Conservation (phyloP, 1,140 invertebrate species). For the Drosophila ananassae region DNA sequence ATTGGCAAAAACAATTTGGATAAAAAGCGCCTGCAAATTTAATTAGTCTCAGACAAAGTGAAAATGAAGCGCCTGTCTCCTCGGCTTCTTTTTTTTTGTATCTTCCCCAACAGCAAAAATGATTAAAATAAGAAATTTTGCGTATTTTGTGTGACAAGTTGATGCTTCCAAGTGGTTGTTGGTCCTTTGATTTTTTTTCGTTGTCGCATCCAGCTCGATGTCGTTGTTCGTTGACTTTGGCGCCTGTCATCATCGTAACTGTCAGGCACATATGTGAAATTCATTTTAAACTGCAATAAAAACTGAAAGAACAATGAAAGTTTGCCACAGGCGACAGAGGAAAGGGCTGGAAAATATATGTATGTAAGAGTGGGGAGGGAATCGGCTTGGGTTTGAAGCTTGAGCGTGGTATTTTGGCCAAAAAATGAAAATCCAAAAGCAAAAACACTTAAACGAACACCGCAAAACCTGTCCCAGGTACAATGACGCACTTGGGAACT, state of each 20-base stretch:
- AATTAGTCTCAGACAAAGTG: slow-evolving; percentile 74
- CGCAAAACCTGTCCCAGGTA: slow-evolving; percentile 30
- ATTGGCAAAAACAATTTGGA: slow-evolving; percentile 61
- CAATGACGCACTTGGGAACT: slow-evolving; percentile 65
- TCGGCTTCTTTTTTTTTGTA: neutral
- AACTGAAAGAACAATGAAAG: slow-evolving; percentile 64
- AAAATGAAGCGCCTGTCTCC: slow-evolving; percentile 44
- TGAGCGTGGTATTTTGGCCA: neutral
- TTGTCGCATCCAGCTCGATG: slow-evolving; percentile 8
- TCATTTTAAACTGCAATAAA: slow-evolving; percentile 80
- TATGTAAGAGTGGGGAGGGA: neutral
- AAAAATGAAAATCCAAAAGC: slow-evolving; percentile 8
- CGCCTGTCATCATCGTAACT: slow-evolving; percentile 62
- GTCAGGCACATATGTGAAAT: slow-evolving; percentile 71
- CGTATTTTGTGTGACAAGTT: slow-evolving; percentile 61
- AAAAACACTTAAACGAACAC: slow-evolving; percentile 46
- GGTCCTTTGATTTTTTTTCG: neutral
- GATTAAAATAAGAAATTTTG: slow-evolving; percentile 33
- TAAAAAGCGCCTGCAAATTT: slow-evolving; percentile 73
- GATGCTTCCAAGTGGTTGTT: slow-evolving; percentile 17
- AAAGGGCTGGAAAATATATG: neutral
- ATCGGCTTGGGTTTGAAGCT: neutral
- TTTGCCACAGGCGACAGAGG: slow-evolving; percentile 30
- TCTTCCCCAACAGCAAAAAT: slow-evolving; percentile 10
- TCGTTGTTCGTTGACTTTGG: slow-evolving; percentile 39